Evolutionary conservation across 1,140 invertebrate genomes (phyloP), one percentile per base, ranked within the genome.

Genomic region (Bombus vancouverensis): DNA sequence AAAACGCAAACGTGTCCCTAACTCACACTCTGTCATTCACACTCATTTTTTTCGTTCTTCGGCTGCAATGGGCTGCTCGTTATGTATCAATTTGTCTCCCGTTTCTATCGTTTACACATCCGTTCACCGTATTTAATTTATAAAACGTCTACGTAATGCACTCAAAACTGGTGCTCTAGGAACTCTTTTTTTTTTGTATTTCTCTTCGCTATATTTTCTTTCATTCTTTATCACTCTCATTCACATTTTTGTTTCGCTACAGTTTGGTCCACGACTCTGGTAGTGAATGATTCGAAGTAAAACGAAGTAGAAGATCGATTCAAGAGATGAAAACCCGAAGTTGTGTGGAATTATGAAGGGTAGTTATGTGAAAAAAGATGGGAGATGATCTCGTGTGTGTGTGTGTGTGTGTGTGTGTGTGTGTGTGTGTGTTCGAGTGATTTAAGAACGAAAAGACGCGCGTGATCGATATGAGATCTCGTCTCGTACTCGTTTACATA

Each of bases 191-290:
- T 65, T 81, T 57, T 32, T 53, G 22, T 82, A 66, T 70, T n/a
- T 68, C 37, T 84, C 32, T 71, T 42, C 47, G 53, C 53, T 28
- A 25, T 37, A 59, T 76, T 78, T 12, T 59, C 37, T 77, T 57
- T 62, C 39, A 37, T 37, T 62, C 42, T 59, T 65, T 65, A 47
- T 83, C 68, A 2, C n/a, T 44, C 39, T 44, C 84, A 75, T 44
- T 87, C 75, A 59, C 44, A 32, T 42, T 44, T 73, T 57, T 59
- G 66, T 76, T 87, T 92, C 84, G 81, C 83, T 93, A 92, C 77
- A 93, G 44, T 87, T 93, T 93, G 92, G 92, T 93, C 92, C 93
- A 93, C 92, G 71, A 91, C 88, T 92, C 87, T 91, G 88, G 81
- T 86, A 92, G 88, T 89, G 85, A 86, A 68, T 81, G 73, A n/a